Evolutionary conservation across 2,888 invertebrate species (phyloP), one percentile per base, ranked within the genome.

Genomic region (Epistrophella euchroma): DNA sequence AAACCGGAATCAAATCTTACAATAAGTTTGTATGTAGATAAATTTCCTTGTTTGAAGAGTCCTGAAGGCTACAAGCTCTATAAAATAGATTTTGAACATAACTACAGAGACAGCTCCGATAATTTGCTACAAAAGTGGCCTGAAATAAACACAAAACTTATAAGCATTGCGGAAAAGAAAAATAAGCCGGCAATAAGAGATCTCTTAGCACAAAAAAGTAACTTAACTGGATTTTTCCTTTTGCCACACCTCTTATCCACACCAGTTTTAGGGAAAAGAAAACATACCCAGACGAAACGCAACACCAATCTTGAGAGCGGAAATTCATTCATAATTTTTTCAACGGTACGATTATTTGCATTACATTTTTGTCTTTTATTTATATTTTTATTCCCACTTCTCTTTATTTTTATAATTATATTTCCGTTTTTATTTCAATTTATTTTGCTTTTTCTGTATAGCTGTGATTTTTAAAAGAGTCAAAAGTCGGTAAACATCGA

Each of bases 221-320:
- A 50, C 50, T 2, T 22, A 22, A 17, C 22, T 22, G 50, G 50
- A 50, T 50, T 52, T 13, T 52, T 52, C 15, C 52, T 52, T 52
- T 2, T 52, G 15, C 22, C 52, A 52, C 25, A 52, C 15, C 52
- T 52, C 25, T 15, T 52, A 25, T 52, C 52, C 15, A 52, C 52
- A 25, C 52, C 52, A 25, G 52, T 52, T 15, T 52, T 52, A 52
- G 52, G 52, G 15, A 52, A 52, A 52, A 52, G 52, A 52, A 52
- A 52, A 52, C 15, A 28, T 13, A 25, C 22, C 15, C 52, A 52
- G 15, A 52, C 52, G 10, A 52, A 25, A 52, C 52, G 52, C 52
- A 52, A 25, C 7, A 52, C 52, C 15, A 52, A 52, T 15, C 52
- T 25, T 25, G 52, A 52, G 28, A 52, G 52, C 2, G 22, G 25